Conservation (phyloP, 2,113 vertebrate species). For the Oncorhynchus mykiss region DNA sequence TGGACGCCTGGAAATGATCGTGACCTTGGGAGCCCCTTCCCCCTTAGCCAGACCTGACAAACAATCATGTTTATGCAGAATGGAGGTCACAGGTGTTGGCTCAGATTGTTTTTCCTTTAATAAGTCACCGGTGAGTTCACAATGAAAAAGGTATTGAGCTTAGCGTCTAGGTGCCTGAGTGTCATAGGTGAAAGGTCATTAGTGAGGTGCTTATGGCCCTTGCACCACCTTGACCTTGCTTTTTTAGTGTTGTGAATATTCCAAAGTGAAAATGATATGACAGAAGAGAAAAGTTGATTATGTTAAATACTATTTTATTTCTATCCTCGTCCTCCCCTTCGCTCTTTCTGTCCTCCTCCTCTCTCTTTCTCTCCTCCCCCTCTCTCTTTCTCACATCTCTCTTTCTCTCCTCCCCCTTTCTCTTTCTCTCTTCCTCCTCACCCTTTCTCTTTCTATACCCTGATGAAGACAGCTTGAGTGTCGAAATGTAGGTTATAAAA, state of each 20-base stretch:
- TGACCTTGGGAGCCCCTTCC: constrained; percentile 29
- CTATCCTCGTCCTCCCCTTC: constrained; percentile 24
- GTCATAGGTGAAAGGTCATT: constrained; percentile 20
- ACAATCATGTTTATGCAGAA: constrained; percentile 42
- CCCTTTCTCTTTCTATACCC: not conserved
- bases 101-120: not conserved
- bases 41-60: constrained; percentile 21
- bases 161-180: not conserved
- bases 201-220: not conserved
- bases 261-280: too few relatives aligned
- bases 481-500: too few relatives aligned
- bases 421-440: too few relatives aligned
- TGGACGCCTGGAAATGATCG: not conserved
- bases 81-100: constrained; percentile 48
- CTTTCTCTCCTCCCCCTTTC: not conserved
- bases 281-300: too few relatives aligned
- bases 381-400: not conserved
- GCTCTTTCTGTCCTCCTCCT: not conserved
- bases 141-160: too few relatives aligned
- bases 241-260: not conserved
- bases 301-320: constrained; percentile 17
- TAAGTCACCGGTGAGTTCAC: too few relatives aligned
- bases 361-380: not conserved
- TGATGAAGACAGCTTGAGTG: too few relatives aligned
- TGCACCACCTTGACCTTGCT: not conserved